phyloP scores from a whole-genome alignment of 2,797 vertebrate species.

The Propithecus deckenii region DNA sequence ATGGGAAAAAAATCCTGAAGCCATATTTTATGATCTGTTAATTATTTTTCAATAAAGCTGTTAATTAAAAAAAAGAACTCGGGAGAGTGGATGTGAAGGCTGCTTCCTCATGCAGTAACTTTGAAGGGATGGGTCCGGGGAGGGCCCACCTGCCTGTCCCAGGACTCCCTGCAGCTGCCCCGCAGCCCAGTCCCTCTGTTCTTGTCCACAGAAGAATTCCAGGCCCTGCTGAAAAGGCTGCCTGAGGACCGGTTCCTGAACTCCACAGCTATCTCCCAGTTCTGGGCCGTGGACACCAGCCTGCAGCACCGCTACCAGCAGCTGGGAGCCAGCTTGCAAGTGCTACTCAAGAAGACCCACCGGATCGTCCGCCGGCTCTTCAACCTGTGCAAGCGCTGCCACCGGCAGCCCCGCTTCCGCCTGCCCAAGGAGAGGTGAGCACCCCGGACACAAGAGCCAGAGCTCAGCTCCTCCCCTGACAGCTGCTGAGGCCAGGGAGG shows the following conservation, averaged over 20 bases:
- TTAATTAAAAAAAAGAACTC: not conserved
- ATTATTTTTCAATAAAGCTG: conserved; percentile 1
- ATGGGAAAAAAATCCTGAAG: not conserved
- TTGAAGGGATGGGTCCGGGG: not conserved
- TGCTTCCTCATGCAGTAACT: not conserved
- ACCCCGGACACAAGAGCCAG: too few relatives aligned
- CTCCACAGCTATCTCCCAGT: conserved; percentile 91
- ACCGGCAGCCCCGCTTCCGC: conserved; percentile 92
- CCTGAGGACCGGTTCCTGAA: conserved; percentile 94
- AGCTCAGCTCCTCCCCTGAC: accelerated
- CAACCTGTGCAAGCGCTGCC: conserved; percentile 96
- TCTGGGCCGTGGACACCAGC: conserved; percentile 91
- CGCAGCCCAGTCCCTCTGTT: not conserved
- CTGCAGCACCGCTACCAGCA: conserved; percentile 95
- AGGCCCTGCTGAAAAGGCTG: conserved; percentile 92
- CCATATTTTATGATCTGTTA: not conserved
- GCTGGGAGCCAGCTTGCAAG: conserved; percentile 90
- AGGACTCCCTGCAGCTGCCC: not conserved
- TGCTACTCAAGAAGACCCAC: conserved; percentile 91
- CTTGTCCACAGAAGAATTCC: conserved; percentile 92
- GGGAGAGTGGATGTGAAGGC: too few relatives aligned
- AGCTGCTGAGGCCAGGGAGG: too few relatives aligned
- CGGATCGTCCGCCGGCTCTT: conserved; percentile 95
- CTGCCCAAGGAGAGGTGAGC: conserved; percentile 94
- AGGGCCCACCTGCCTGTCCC: too few relatives aligned